A percentile compares a stretch with the other conserved stretches of the same genome.
These are phyloP conservation scores for Helicoverpa assulta DNA, from an alignment of 2,888 invertebrate species.

Conservation along the genomic window DNA sequence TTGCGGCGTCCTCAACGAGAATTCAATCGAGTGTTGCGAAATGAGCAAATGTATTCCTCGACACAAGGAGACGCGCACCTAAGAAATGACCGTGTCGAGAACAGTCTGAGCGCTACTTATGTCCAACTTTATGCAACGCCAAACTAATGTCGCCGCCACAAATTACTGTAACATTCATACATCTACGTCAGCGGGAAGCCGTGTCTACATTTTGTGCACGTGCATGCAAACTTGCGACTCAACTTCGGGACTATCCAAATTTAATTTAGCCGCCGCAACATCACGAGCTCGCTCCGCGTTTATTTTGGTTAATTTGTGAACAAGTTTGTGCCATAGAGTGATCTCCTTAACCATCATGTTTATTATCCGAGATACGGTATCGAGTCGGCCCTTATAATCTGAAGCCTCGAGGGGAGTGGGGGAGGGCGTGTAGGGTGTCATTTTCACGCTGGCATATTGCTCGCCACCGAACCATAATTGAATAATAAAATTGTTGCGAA, in stretches of 20 bases:
- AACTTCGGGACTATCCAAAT: slow-evolving; percentile 77
- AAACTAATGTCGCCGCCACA: slow-evolving; percentile 68
- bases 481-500: slow-evolving; percentile 83
- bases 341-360: slow-evolving; percentile 78
- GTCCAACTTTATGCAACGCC: slow-evolving; percentile 61
- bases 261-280: slow-evolving; percentile 75
- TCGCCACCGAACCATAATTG: slow-evolving; percentile 80
- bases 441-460: slow-evolving; percentile 82
- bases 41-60: slow-evolving; percentile 55
- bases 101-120: slow-evolving; percentile 34
- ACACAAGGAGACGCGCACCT: slow-evolving; percentile 41
- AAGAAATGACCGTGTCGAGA: slow-evolving; percentile 38
- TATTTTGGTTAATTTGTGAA: slow-evolving; percentile 79
- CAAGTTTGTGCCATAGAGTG: slow-evolving; percentile 76
- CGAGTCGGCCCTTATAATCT: slow-evolving; percentile 69
- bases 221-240: slow-evolving; percentile 70
- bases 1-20: slow-evolving; percentile 65
- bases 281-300: slow-evolving; percentile 60
- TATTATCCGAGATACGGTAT: slow-evolving; percentile 76
- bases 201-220: slow-evolving; percentile 68
- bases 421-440: slow-evolving; percentile 72
- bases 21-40: slow-evolving; percentile 62
- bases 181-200: slow-evolving; percentile 53
- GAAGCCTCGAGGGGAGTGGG: slow-evolving; percentile 64
- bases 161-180: slow-evolving; percentile 66